These are phyloP conservation scores for Mobula hypostoma DNA, from an alignment of 2,113 vertebrate species.

Conservation along the genomic window DNA sequence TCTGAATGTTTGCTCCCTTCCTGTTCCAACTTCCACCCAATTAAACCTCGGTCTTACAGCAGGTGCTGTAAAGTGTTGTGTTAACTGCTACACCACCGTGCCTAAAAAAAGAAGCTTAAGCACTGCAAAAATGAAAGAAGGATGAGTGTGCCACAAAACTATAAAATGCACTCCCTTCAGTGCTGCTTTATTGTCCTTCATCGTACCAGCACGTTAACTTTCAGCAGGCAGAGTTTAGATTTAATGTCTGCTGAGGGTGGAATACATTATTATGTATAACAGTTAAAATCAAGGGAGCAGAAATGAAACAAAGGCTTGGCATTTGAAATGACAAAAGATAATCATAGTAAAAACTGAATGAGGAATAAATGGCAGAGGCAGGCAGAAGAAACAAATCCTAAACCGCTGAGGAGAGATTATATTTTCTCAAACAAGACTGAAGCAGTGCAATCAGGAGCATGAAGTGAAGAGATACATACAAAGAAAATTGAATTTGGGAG, in stretches of 20 bases:
- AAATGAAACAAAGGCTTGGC: background rate
- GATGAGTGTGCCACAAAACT: too few species aligned
- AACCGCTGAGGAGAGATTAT: background rate
- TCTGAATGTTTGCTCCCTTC: too few species aligned
- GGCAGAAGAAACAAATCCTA: background rate
- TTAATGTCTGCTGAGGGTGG: background rate
- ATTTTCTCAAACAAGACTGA: background rate
- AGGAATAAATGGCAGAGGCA: background rate
- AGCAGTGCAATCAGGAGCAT: background rate
- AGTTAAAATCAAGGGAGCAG: background rate
- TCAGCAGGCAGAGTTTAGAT: background rate
- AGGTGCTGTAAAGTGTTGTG: too few species aligned
- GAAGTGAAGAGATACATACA: background rate
- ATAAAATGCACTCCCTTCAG: too few species aligned
- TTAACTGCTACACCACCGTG: too few species aligned
- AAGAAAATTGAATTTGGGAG: background rate
- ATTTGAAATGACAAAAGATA: background rate
- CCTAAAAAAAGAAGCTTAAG: too few species aligned
- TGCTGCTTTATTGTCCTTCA: too few species aligned
- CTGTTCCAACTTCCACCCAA: too few species aligned
- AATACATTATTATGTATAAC: background rate
- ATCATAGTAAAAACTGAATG: background rate
- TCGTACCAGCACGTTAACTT: too few species aligned
- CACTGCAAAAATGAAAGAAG: too few species aligned
- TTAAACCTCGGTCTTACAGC: too few species aligned